These are phyloP conservation scores for Darevskia nairensis DNA, from an alignment of 2,797 vertebrate genomes.

Conservation along the genomic window DNA sequence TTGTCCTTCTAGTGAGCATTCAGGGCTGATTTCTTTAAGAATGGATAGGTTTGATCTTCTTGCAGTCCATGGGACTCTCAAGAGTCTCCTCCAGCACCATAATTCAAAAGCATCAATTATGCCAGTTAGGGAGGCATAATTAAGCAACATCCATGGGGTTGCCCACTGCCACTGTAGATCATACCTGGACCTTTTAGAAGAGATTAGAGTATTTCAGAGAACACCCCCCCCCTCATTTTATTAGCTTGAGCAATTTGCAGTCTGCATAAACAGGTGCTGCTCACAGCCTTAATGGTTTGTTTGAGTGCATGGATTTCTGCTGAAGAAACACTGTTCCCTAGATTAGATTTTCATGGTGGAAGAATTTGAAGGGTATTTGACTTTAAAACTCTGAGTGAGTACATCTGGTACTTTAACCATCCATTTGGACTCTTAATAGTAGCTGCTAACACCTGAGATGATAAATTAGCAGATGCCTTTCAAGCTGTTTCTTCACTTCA, in stretches of 20 bases:
- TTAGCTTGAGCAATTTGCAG: conserved; percentile 1
- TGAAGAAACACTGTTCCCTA: conserved; percentile 4
- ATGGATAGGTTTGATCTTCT: no score
- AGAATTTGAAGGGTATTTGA: conserved; percentile 31
- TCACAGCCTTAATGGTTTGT: neutral
- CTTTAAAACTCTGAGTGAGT: conserved; percentile 29
- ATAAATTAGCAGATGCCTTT: conserved; percentile 64
- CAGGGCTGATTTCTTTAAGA: no score
- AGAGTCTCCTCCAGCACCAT: no score
- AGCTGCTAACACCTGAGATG: conserved; percentile 58
- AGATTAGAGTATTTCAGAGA: neutral
- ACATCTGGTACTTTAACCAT: conserved; percentile 34
- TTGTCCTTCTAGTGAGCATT: no score
- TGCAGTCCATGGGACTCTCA: no score
- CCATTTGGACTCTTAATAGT: conserved; percentile 26
- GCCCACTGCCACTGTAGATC: no score
- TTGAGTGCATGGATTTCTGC: neutral
- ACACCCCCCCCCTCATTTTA: neutral
- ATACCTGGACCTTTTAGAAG: neutral
- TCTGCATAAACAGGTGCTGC: neutral
- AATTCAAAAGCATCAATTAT: no score
- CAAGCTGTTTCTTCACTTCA: conserved; percentile 58
- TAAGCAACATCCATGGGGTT: no score
- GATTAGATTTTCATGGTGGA: conserved; percentile 10
- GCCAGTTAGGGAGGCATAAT: no score